A percentile compares a stretch with the other conserved stretches of the same genome.
These are phyloP conservation scores for Phrynocephalus versicolor DNA, from an alignment of 2,113 vertebrate genomes.

Conservation along the genomic window DNA sequence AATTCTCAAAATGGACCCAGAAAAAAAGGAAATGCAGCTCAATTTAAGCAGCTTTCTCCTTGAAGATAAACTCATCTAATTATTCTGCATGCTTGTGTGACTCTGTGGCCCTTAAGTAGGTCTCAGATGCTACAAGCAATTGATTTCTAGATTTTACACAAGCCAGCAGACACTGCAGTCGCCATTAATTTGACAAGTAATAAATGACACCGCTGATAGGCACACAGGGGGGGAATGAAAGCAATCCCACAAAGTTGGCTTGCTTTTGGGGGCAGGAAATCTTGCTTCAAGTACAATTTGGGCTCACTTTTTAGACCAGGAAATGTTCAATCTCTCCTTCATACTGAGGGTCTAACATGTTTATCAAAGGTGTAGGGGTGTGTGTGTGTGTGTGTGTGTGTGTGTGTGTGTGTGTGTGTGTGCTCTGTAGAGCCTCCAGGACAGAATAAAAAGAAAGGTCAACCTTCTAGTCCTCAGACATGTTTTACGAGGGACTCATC, in stretches of 20 bases:
- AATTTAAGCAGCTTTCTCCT: conserved; percentile 49
- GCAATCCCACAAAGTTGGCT: conserved; percentile 38
- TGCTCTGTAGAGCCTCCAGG: no score
- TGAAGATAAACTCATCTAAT: conserved; percentile 52
- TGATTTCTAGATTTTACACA: conserved; percentile 61
- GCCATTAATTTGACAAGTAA: conserved; percentile 54
- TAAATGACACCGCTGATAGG: conserved; percentile 58
- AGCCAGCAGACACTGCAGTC: conserved; percentile 52
- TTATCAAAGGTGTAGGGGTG: no score
- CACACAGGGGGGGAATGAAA: conserved; percentile 48
- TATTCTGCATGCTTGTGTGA: conserved; percentile 44
- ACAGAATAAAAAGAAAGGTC: no score
- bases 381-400: no score
- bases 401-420: no score
- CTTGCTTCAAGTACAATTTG: conserved; percentile 10
- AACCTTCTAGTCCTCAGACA: no score
- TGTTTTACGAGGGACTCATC: no score
- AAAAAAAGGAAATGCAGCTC: conserved; percentile 50
- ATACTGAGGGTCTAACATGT: background rate
- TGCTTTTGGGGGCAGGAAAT: conserved; percentile 43
- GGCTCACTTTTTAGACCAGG: background rate
- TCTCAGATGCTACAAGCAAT: conserved; percentile 52
- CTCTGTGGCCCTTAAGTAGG: conserved; percentile 53
- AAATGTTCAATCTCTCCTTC: background rate
- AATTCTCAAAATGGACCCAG: conserved; percentile 28